phyloP scores from a whole-genome alignment of 2,888 invertebrate genomes.

The Torymus auratus region DNA sequence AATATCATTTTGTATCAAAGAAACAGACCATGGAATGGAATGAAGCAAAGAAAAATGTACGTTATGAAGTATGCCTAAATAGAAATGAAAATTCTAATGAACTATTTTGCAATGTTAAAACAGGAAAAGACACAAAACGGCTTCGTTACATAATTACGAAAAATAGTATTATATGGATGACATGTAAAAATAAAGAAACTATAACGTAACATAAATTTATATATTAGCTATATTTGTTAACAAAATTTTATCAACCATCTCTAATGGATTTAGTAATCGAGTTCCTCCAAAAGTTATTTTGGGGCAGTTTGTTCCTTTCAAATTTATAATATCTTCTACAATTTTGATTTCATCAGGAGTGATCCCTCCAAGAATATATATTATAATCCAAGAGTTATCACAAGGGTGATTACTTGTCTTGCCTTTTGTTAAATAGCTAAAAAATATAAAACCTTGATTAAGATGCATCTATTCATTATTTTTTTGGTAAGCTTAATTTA shows the following conservation, averaged over 20 bases:
- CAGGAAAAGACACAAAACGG: slow-evolving; percentile 32
- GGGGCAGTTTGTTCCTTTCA: slow-evolving; percentile 58
- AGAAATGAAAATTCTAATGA: slow-evolving; percentile 51
- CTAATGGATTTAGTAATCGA: slow-evolving; percentile 70
- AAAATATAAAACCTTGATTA: slow-evolving; percentile 5
- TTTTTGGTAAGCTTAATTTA: neutral
- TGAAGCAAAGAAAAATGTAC: slow-evolving; percentile 64
- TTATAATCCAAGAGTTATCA: slow-evolving; percentile 81
- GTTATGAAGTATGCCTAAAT: slow-evolving; percentile 74
- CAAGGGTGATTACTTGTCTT: slow-evolving; percentile 80
- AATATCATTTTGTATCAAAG: slow-evolving; percentile 78
- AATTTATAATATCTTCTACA: slow-evolving; percentile 72
- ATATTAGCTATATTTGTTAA: slow-evolving; percentile 65
- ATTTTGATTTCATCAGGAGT: slow-evolving; percentile 82
- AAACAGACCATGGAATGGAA: slow-evolving; percentile 42
- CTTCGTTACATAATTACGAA: slow-evolving; percentile 55
- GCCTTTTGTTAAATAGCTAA: slow-evolving; percentile 80
- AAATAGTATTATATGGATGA: slow-evolving; percentile 56
- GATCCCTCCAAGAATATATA: slow-evolving; percentile 83
- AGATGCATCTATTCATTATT: neutral
- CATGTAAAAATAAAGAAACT: slow-evolving; percentile 23
- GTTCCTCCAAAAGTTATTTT: slow-evolving; percentile 71
- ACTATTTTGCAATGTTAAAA: slow-evolving; percentile 58
- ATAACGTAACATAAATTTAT: slow-evolving; percentile 31
- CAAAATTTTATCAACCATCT: slow-evolving; percentile 70